These are phyloP conservation scores for Pelvicachromis taeniatus DNA, from an alignment of 2,113 vertebrate genomes.

Conservation along the genomic window DNA sequence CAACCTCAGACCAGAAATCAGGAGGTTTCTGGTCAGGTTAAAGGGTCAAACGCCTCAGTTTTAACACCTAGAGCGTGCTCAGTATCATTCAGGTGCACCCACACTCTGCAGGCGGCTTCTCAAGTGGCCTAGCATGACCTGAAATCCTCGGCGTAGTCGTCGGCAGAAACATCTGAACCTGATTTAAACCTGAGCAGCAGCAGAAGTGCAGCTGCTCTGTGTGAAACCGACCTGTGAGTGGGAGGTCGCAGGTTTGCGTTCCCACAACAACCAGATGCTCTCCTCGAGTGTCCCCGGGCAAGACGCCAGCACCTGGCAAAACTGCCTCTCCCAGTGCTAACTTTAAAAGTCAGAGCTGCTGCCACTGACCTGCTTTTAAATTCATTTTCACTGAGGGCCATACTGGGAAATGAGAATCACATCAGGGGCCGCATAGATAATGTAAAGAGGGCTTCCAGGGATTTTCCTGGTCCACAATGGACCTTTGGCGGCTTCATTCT, in stretches of 20 bases:
- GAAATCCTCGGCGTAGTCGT: neutral
- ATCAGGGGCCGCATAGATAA: neutral
- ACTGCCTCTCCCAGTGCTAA: neutral
- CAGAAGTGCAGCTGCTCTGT: constrained; percentile 14
- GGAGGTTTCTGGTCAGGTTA: neutral
- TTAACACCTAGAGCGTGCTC: neutral
- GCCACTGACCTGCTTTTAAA: neutral
- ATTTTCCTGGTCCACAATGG: neutral
- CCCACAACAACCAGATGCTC: neutral
- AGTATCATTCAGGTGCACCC: constrained; percentile 1
- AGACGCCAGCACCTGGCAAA: neutral
- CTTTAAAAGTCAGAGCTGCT: neutral
- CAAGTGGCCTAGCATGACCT: constrained; percentile 35
- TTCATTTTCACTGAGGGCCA: neutral
- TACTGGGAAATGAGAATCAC: neutral
- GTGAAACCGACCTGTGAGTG: neutral
- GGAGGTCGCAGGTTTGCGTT: neutral
- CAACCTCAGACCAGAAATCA: neutral
- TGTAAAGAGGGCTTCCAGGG: neutral
- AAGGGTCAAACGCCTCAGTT: neutral
- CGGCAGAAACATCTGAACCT: constrained; percentile 43
- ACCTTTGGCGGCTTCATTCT: neutral
- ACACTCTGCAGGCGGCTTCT: neutral
- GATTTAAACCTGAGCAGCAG: constrained; percentile 7
- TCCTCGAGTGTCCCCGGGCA: neutral